A percentile compares a stretch with the other conserved stretches of the same genome.
phyloP scores from a whole-genome alignment of 2,888 invertebrate genomes.

The Crossocerus cetratus region DNA sequence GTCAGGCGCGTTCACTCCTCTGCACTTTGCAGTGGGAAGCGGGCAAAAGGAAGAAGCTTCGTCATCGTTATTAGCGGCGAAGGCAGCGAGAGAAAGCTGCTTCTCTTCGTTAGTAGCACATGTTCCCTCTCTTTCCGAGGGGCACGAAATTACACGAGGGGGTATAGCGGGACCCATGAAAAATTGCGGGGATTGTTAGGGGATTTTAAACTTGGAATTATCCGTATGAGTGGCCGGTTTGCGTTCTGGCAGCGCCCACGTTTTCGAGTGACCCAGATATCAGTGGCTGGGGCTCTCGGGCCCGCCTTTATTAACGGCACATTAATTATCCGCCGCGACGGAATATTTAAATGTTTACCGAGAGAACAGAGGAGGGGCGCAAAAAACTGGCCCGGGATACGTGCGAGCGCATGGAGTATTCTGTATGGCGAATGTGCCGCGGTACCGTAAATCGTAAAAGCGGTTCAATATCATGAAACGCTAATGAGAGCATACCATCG shows the following conservation, averaged over 20 bases:
- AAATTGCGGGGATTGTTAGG: constrained; percentile 33
- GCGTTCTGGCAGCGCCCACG: constrained; percentile 22
- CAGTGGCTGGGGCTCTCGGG: neutral
- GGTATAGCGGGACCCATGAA: constrained; percentile 12
- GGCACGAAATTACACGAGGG: neutral
- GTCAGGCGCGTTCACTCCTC: neutral
- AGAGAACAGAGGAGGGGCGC: constrained; percentile 11
- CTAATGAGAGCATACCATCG: constrained; percentile 57
- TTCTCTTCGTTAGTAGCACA: neutral
- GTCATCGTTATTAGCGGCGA: no score
- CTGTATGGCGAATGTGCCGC: constrained; percentile 41
- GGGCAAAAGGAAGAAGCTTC: neutral
- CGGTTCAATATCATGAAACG: constrained; percentile 59
- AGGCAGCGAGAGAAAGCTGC: no score
- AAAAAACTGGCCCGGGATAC: constrained; percentile 48
- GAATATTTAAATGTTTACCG: constrained; percentile 55
- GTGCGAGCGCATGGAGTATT: neutral
- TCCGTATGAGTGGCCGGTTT: neutral
- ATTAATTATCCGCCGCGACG: constrained; percentile 47
- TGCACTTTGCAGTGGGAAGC: neutral
- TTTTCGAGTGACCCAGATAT: constrained; percentile 42
- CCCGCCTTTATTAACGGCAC: constrained; percentile 41
- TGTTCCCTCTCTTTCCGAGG: neutral
- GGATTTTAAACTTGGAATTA: constrained; percentile 14
- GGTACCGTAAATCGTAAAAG: constrained; percentile 53